phyloP scores from a whole-genome alignment of 1,140 invertebrate species.

The Hylaeus volcanicus region DNA sequence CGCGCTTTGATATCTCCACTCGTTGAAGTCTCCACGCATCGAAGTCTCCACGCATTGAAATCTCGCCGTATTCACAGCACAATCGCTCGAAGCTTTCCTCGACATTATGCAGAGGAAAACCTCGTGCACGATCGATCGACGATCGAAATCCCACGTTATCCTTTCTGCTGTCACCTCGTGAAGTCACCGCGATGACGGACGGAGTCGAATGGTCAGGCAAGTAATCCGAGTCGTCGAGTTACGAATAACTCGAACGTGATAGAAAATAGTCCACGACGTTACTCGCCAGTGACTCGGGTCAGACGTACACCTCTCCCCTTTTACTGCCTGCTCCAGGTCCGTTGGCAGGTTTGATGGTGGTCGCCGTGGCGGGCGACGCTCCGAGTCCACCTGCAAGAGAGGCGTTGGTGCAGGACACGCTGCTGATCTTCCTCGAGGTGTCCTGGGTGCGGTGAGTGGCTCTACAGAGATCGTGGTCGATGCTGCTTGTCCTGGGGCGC shows the following conservation, averaged over 20 bases:
- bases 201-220: conserved; percentile 29
- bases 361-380: conserved; percentile 23
- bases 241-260: not conserved
- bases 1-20: too few species aligned
- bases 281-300: conserved; percentile 29
- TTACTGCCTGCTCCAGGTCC: conserved; percentile 67
- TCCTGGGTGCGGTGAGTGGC: conserved; percentile 54
- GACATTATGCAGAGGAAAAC: not conserved
- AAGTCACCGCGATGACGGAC: conserved; percentile 36
- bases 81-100: not conserved
- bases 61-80: conserved; percentile 32
- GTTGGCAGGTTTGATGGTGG: conserved; percentile 13
- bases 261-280: not conserved
- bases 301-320: conserved; percentile 81
- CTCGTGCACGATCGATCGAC: not conserved
- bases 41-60: too few species aligned
- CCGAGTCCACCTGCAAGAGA: conserved; percentile 32
- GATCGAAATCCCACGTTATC: not conserved
- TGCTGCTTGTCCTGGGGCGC: conserved; percentile 60
- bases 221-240: not conserved
- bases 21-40: too few species aligned
- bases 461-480: conserved; percentile 49
- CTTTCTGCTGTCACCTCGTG: conserved; percentile 12
- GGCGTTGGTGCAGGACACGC: conserved; percentile 62
- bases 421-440: conserved; percentile 69